These are phyloP conservation scores for Micoletzkya japonica DNA, from an alignment of 2,888 invertebrate genomes.

Conservation along the genomic window DNA sequence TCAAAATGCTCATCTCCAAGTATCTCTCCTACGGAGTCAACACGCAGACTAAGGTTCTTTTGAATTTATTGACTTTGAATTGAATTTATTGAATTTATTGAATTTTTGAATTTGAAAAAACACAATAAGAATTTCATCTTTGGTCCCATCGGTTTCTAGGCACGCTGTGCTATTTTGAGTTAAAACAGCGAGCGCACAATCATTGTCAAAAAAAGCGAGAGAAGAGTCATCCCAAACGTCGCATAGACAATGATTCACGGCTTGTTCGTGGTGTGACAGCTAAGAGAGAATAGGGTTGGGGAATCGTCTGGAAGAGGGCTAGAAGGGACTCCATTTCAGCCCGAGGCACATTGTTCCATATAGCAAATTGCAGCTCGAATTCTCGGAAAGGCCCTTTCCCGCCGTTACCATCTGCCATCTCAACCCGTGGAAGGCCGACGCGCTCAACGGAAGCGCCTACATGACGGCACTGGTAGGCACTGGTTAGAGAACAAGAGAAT, in stretches of 20 bases:
- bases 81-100: background rate
- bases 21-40: constrained; percentile 52
- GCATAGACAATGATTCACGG: background rate
- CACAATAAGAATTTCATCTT: too few species aligned
- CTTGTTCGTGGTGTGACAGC: too few species aligned
- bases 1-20: constrained; percentile 45
- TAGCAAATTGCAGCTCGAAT: constrained; percentile 51
- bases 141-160: too few species aligned
- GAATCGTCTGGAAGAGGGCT: too few species aligned
- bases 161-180: background rate
- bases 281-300: too few species aligned
- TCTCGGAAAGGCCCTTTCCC: constrained; percentile 57
- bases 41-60: constrained; percentile 51
- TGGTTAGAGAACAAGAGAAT: background rate
- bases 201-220: too few species aligned
- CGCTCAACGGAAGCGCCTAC: constrained; percentile 21
- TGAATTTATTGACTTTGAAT: background rate
- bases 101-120: too few species aligned
- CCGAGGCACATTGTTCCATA: background rate
- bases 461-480: constrained; percentile 8
- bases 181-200: too few species aligned
- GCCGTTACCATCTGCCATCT: constrained; percentile 60
- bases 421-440: constrained; percentile 55
- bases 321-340: background rate
- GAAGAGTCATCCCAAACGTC: too few species aligned